Evolutionary conservation across 2,113 vertebrate species (phyloP).

Genomic region (Paralichthys olivaceus): DNA sequence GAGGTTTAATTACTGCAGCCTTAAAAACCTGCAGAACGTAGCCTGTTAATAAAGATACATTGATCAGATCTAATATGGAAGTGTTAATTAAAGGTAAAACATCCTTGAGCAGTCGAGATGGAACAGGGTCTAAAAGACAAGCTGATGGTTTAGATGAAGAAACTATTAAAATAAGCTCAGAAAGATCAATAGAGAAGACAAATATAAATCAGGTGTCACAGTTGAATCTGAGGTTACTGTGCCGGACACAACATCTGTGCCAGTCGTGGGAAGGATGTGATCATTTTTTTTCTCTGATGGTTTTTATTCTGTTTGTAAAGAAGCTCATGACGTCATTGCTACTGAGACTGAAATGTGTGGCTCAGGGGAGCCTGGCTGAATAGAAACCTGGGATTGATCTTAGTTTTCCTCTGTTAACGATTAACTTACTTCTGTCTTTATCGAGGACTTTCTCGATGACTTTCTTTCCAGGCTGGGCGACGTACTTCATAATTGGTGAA

Average conservation of each 20-base stretch:
- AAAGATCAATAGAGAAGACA: neutral
- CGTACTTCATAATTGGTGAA: too few species aligned
- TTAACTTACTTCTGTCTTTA: neutral
- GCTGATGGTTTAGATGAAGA: neutral
- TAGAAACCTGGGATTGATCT: neutral
- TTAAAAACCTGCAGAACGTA: neutral
- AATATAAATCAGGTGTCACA: neutral
- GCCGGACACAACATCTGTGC: neutral
- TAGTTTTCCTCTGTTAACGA: neutral
- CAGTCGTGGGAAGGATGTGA: neutral
- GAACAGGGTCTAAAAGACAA: neutral
- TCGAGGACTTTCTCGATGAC: too few species aligned
- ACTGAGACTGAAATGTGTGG: neutral
- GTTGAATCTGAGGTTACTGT: neutral
- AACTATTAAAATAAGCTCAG: neutral
- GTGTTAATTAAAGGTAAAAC: neutral
- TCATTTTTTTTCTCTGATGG: neutral
- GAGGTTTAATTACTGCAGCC: neutral
- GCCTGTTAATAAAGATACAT: neutral
- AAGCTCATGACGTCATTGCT: neutral
- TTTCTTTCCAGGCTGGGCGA: too few species aligned
- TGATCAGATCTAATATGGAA: constrained; percentile 1
- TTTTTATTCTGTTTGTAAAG: neutral
- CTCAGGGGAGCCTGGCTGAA: neutral
- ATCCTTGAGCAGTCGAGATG: neutral